These are phyloP conservation scores for Numida meleagris DNA, from an alignment of 2,113 vertebrate genomes.

Conservation along the genomic window DNA sequence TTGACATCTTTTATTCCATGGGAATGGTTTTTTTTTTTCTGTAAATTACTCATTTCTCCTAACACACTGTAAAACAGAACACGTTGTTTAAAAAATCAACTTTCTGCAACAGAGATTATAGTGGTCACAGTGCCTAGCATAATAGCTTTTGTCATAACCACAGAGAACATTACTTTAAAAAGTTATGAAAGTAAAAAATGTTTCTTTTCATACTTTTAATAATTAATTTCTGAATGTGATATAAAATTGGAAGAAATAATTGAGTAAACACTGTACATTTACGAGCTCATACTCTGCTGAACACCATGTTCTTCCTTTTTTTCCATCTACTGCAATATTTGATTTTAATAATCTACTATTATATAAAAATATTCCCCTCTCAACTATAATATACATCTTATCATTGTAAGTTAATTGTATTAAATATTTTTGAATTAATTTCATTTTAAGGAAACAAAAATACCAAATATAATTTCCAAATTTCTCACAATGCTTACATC, in stretches of 20 bases:
- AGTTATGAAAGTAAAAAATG: rapidly evolving
- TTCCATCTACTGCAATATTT: neutral
- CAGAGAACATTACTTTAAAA: neutral
- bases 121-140: neutral
- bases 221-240: neutral
- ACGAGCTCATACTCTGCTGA: neutral
- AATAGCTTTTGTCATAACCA: neutral
- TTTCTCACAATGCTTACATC: constrained; percentile 79
- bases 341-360: neutral
- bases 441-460: neutral
- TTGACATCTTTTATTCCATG: constrained; percentile 11
- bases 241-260: neutral
- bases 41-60: neutral
- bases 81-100: neutral
- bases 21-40: neutral
- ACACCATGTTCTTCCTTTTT: neutral
- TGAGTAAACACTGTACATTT: neutral
- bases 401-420: neutral
- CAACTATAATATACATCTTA: neutral
- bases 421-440: neutral
- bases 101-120: neutral
- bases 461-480: neutral
- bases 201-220: neutral
- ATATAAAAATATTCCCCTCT: neutral
- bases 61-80: neutral